Evolutionary conservation across 1,140 invertebrate genomes (phyloP).

Genomic region (Melipona quadrifasciata): DNA sequence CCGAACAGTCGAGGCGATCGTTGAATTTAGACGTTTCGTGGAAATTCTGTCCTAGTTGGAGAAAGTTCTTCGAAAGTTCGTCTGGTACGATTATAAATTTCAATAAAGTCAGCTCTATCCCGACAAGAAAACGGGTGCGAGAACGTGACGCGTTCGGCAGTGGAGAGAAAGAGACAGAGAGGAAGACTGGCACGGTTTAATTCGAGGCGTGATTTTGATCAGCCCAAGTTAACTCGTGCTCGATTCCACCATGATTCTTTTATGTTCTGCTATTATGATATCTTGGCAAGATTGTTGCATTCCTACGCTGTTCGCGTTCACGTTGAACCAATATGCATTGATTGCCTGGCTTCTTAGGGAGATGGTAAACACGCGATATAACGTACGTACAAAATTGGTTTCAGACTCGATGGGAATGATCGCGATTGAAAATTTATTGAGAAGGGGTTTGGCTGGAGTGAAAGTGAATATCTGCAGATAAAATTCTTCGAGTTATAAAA

Average conservation of each 20-base stretch:
- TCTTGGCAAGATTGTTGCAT: neutral
- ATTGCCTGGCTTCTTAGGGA: neutral
- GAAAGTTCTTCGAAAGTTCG: conserved; percentile 52
- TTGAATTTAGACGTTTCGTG: neutral
- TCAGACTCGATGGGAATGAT: neutral
- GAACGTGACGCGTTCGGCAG: neutral
- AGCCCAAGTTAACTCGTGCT: neutral
- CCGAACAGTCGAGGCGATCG: neutral
- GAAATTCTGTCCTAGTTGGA: conserved; percentile 21
- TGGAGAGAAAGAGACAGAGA: neutral
- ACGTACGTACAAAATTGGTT: neutral
- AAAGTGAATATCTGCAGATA: neutral
- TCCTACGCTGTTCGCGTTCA: neutral
- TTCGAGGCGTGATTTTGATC: neutral
- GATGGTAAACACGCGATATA: neutral
- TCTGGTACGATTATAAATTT: conserved; percentile 42
- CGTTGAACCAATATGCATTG: neutral
- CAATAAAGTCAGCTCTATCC: conserved; percentile 15
- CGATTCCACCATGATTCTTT: neutral
- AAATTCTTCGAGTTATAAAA: neutral
- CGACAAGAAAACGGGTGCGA: conserved; percentile 2
- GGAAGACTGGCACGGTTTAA: neutral
- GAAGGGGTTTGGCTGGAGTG: neutral
- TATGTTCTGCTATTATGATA: neutral
- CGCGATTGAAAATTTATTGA: neutral